Conservation (phyloP, 2,888 invertebrate species). For the Himalopsyche kuldschensis region DNA sequence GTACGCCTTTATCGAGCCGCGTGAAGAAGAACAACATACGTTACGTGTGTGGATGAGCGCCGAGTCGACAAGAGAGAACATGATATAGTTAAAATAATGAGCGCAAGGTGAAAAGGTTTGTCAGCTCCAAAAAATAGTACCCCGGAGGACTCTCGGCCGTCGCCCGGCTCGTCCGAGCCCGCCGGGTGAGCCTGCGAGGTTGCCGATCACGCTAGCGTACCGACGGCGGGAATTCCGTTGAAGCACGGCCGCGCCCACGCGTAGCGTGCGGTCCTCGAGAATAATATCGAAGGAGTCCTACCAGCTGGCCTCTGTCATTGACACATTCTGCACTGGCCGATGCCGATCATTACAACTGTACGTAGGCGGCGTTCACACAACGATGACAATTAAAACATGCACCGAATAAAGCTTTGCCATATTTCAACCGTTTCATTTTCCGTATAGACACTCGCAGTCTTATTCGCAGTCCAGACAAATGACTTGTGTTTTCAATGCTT, state of each 20-base stretch:
- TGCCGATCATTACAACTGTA: not conserved
- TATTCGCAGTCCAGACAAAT: too few relatives aligned
- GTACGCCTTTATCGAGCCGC: not conserved
- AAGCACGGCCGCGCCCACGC: not conserved
- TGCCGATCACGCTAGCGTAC: not conserved
- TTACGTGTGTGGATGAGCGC: conserved; percentile 31
- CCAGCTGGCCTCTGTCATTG: conserved; percentile 28
- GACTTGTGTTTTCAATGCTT: too few relatives aligned
- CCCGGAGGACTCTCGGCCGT: not conserved
- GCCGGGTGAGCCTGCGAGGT: not conserved
- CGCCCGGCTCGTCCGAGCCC: not conserved
- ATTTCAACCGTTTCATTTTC: not conserved
- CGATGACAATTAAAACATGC: not conserved
- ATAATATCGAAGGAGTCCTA: not conserved
- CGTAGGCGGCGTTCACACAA: not conserved
- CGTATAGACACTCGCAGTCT: not conserved
- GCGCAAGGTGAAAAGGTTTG: conserved; percentile 57
- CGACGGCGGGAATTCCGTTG: not conserved
- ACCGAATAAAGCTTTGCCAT: not conserved
- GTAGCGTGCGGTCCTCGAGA: not conserved
- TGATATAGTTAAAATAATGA: conserved; percentile 61
- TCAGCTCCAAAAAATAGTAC: conserved; percentile 40
- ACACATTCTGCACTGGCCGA: conserved; percentile 30
- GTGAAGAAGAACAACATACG: conserved; percentile 7
- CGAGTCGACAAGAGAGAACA: conserved; percentile 50